Conservation (phyloP, 2,888 invertebrate genomes). For the Exocentrus adspersus region DNA sequence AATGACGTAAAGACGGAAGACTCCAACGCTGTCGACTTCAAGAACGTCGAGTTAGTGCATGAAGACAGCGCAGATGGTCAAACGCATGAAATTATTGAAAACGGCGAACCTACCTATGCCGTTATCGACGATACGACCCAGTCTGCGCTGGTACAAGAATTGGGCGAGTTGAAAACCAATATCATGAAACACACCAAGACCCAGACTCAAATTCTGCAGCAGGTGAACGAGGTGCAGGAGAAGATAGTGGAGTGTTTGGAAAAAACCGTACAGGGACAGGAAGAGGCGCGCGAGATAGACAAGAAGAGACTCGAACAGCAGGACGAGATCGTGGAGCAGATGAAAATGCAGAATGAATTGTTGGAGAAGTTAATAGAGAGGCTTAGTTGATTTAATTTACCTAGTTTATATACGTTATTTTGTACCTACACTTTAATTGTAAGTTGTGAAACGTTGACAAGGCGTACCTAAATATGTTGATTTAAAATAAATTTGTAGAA, state of each 20-base stretch:
- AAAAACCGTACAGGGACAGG: constrained; percentile 27
- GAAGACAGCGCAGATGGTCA: constrained; percentile 8
- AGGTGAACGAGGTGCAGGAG: constrained; percentile 29
- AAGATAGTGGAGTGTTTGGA: constrained; percentile 36
- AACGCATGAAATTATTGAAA: constrained; percentile 16
- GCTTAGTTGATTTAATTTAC: constrained; percentile 16
- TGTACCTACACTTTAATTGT: too few species aligned
- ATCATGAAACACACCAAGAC: constrained; percentile 30
- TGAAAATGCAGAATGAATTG: constrained; percentile 39
- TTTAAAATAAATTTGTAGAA: too few species aligned
- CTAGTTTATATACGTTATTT: too few species aligned
- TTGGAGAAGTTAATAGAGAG: constrained; percentile 38
- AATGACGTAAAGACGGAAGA: constrained; percentile 1
- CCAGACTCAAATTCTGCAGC: constrained; percentile 26
- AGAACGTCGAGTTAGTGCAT: constrained; percentile 21
- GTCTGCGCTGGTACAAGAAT: constrained; percentile 29
- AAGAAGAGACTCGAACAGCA: constrained; percentile 37
- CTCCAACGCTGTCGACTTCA: constrained; percentile 1
- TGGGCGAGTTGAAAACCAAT: constrained; percentile 29
- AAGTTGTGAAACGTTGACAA: too few species aligned
- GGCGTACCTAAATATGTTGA: too few species aligned
- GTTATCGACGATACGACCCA: constrained; percentile 30
- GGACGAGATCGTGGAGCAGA: constrained; percentile 40
- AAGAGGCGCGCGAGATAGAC: constrained; percentile 32
- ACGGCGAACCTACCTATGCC: constrained; percentile 14